Base-by-base conservation (phyloP, 2,797 vertebrate genomes). In the Labroides dimidiatus region DNA sequence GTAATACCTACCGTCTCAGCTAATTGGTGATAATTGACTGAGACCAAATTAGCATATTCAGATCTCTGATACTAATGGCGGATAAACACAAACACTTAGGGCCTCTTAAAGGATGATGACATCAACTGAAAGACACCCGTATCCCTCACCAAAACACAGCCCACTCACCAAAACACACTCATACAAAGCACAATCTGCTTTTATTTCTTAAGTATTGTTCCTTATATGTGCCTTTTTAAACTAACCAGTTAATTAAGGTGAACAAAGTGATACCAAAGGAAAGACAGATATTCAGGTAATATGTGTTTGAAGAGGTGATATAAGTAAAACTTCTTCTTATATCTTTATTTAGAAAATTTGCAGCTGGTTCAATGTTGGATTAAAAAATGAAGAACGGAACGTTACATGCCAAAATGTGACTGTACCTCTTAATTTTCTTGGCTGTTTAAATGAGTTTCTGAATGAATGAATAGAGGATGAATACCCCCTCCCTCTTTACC, bases 1-100 rank as follows among this genome's bases (percentile, higher is more conserved):
- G 84, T 72, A 82, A 85, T 72, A 90, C 62, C 89, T 77, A 91
- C 78, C 52, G 0, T 89, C 89, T 90, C 86, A 74, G 89, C 86
- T 93, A 94, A 94, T 92, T 92, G 91, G 80, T 87, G 82, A 92
- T 92, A 93, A 94, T 87, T 91, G 86, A 78, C 75, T 86, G 76
- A 61, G 69, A 43, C 41, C 52, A 74, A 84, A 93, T 94, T 93
- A 92, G 90, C 92, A 93, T 93, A 93, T 93, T 93, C 69, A 91
- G 82, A 87, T 76, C 85, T 75, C 77, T 87, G 87, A 93, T 89
- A 84, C 86, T 91, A 93, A 93, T 91, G 82, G 88, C 80, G 77
- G 85, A 91, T 92, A 82, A 90, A 91, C 89, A 90, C 90, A 93
- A 92, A 90, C 90, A 91, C 80, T 93, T 89, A 80, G 76, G 80